Conservation (phyloP, 2,113 vertebrate species). For the Entosphenus tridentatus region DNA sequence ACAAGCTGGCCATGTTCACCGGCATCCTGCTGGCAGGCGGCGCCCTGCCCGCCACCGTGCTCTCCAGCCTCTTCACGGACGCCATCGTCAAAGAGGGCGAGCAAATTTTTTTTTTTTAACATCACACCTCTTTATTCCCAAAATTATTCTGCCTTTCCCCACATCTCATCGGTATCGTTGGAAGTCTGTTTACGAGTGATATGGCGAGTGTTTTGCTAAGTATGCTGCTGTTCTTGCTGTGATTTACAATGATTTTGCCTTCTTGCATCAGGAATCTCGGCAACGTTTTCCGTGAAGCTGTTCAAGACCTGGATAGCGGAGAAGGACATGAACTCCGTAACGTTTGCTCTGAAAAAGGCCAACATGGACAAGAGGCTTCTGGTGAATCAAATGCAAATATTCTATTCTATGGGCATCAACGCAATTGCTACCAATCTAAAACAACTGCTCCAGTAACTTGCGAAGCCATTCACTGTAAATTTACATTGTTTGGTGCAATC, state of each 20-base stretch:
- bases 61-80: slow-evolving; percentile 69
- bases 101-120: neutral
- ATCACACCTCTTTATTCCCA: too few species aligned
- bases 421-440: too few species aligned
- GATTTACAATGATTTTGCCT: slow-evolving; percentile 2
- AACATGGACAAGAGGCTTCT: slow-evolving; percentile 65
- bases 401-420: too few species aligned
- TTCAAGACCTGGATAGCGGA: slow-evolving; percentile 82
- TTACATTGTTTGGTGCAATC: too few species aligned
- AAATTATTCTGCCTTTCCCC: too few species aligned
- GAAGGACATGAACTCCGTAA: slow-evolving; percentile 64
- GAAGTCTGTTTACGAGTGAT: too few species aligned
- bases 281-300: slow-evolving; percentile 64
- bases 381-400: slow-evolving; percentile 17
- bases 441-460: too few species aligned
- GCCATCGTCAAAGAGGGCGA: slow-evolving; percentile 72
- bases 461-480: too few species aligned
- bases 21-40: slow-evolving; percentile 50
- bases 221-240: too few species aligned
- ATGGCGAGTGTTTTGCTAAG: too few species aligned
- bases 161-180: too few species aligned
- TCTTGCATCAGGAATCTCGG: slow-evolving; percentile 40
- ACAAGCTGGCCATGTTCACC: slow-evolving; percentile 58
- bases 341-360: slow-evolving; percentile 59
- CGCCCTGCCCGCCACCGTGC: slow-evolving; percentile 43